Evolutionary conservation across 1,140 invertebrate genomes (phyloP), one percentile per base, ranked within the genome.

Genomic region (Neuroterus valhalla): DNA sequence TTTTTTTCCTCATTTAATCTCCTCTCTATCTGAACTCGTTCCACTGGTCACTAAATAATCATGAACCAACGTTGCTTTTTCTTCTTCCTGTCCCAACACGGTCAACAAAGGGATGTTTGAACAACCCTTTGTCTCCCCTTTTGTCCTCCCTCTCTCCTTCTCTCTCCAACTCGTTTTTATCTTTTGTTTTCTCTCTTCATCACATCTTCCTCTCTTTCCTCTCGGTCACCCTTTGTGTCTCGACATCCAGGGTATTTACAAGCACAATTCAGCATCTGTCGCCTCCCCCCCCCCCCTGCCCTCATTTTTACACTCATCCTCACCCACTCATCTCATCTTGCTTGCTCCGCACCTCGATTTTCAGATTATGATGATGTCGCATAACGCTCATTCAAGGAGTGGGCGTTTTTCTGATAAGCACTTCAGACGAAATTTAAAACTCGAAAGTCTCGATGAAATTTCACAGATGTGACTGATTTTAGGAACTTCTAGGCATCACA

Each of bases 41-140:
- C 75, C 76, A 44, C 74, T 62, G 80, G 81, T 66, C 77, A 70
- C 82, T 84, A 84, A 85, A 85, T 85, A 84, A 84, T 84, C 82
- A 81, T 82, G 71, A 82, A 78, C 66, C 76, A 74, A 72, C 74
- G 78, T 78, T 84, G 77, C 81, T 78, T 83, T 83, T 80, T 82
- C 78, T 72, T 68, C 68, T 82, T 80, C 76, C 78, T 75, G 77
- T 77, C 72, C 43, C 46, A 70, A 71, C 74, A 72, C 72, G 75
- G 77, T 75, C 77, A 77, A 84, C 82, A 86, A 85, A 84, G 80
- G 83, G 80, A 70, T 85, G 85, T 85, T 86, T 84, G 74, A 85
- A 85, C 84, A 84, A 81, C 79, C 77, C 83, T 84, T 85, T 86
- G 82, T 85, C 62, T 62, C 15, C 48, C 68, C 52, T 71, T 68